Percentiles rank a stretch among this genome's conserved stretches.
Conservation (phyloP, 2,888 invertebrate genomes). For the Nebria brevicollis region DNA sequence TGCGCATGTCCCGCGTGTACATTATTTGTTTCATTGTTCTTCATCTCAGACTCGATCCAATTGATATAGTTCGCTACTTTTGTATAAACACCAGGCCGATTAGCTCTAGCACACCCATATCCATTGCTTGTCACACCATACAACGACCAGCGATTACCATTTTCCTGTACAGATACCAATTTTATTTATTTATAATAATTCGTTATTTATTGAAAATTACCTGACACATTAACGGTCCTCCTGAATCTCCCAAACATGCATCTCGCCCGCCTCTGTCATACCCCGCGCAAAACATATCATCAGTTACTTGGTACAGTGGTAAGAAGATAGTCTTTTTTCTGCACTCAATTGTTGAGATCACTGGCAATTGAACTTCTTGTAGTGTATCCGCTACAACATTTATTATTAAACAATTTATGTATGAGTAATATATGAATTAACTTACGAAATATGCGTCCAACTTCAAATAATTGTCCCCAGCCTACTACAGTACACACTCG, state of each 20-base stretch:
- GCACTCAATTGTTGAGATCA: constrained; percentile 81
- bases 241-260: constrained; percentile 83
- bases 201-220: constrained; percentile 61
- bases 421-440: constrained; percentile 42
- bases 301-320: constrained; percentile 79
- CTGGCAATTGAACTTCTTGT: constrained; percentile 83
- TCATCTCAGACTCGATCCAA: constrained; percentile 74
- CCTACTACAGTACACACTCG: constrained; percentile 81
- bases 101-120: constrained; percentile 81
- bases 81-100: constrained; percentile 83
- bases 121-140: constrained; percentile 83
- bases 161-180: constrained; percentile 48
- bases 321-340: constrained; percentile 77
- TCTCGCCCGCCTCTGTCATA: constrained; percentile 82
- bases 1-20: constrained; percentile 47
- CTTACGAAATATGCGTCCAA: constrained; percentile 84
- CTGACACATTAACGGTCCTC: constrained; percentile 82
- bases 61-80: constrained; percentile 79
- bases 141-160: constrained; percentile 62
- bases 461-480: constrained; percentile 84
- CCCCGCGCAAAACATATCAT: constrained; percentile 86
- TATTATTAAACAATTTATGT: neutral
- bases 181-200: constrained; percentile 45
- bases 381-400: constrained; percentile 76
- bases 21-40: constrained; percentile 46